These are phyloP conservation scores for Tychaedon coryphoeus DNA, from an alignment of 2,113 vertebrate species.

Conservation along the genomic window DNA sequence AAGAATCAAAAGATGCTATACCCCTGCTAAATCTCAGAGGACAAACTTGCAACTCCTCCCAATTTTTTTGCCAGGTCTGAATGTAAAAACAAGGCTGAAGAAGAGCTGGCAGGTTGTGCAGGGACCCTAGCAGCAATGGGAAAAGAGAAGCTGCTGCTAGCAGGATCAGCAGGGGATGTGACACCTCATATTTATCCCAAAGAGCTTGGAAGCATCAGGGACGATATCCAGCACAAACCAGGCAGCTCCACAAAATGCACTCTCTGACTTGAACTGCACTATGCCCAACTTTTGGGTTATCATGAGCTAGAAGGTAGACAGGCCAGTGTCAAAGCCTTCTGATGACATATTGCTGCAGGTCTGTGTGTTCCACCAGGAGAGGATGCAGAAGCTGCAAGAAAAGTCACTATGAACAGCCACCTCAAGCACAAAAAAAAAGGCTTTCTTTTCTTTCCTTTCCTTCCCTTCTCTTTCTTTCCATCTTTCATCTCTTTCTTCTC, in stretches of 20 bases:
- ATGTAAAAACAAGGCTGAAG: background rate
- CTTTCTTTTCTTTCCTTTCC: background rate
- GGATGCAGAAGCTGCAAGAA: background rate
- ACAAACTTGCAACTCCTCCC: background rate
- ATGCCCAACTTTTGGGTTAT: background rate
- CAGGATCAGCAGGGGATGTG: background rate
- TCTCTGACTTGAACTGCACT: background rate
- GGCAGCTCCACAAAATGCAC: background rate
- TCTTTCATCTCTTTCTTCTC: background rate
- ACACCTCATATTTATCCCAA: background rate
- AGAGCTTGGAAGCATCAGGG: background rate
- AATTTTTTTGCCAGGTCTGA: background rate
- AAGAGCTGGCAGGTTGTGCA: background rate
- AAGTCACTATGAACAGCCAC: background rate
- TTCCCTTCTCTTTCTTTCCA: background rate
- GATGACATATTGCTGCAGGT: background rate
- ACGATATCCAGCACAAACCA: background rate
- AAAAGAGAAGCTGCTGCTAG: background rate
- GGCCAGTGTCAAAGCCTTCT: background rate
- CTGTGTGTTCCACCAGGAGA: background rate
- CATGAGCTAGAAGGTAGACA: background rate
- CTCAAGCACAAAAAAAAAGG: background rate
- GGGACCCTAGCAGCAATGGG: background rate
- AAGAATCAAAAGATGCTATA: background rate
- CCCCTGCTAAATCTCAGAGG: background rate